Base-by-base conservation (phyloP, 2,113 vertebrate genomes). In the Clarias gariepinus region DNA sequence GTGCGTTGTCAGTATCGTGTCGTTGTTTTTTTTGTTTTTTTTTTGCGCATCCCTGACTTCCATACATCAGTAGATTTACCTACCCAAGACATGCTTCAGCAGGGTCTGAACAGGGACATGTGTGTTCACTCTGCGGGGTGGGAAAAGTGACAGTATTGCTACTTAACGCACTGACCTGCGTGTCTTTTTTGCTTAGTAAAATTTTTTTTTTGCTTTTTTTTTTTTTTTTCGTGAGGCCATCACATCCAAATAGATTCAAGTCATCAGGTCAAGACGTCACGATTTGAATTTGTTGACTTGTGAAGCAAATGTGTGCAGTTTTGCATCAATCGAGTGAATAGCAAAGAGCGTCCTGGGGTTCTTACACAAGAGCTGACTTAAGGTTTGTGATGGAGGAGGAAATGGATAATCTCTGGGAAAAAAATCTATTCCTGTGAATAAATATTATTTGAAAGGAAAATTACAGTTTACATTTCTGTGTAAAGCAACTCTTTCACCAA, bases 251-350 rank as follows among this genome's bases (percentile, higher is more conserved):
- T 85, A 2, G 2, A 60, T 74, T 77, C n/a, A 82, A 81, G 85
- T 57, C 66, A 4, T 69, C 41, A 33, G 83, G 69, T 58, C 47
- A 69, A 53, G 11, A 25, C 82, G 83, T 81, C 64, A 16, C 36
- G 16, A 92, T 91, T 91, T 91, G 87, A 91, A 91, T 91, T 81
- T 52, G 81, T 41, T 84, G 60, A 89, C 86, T 85, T 83, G 79
- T 87, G 63, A 91, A 86, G 83, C 85, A 88, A 91, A 88, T 87
- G 74, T 33, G 25, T 55, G 41, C 28, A 78, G 79, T 88, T 87
- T 86, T 74, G 71, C 89, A 83, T 83, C 36, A 33, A 58, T 73
- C 74, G 33, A 21, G 21, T 82, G 61, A 82, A 71, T 85, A 64
- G 80, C 52, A 79, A 84, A 88, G 73, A 57, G 79, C 89, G 58